Conservation (phyloP, 2,113 vertebrate species). For the Bettongia penicillata region DNA sequence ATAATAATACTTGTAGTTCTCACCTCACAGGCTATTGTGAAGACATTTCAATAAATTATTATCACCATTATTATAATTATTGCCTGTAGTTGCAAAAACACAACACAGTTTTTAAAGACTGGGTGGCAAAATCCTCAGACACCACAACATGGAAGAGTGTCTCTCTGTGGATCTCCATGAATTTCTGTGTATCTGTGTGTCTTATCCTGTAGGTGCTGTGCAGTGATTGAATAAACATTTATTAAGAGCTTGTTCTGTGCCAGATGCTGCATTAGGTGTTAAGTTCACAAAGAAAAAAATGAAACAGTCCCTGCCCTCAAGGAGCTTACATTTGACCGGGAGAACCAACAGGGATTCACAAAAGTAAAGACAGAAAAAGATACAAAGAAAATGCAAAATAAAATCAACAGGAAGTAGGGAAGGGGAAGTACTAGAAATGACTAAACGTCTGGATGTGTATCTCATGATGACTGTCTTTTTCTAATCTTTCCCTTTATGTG, state of each 20-base stretch:
- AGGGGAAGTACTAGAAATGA: not conserved
- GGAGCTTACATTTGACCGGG: fast-evolving
- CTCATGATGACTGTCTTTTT: not conserved
- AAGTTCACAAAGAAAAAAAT: not conserved
- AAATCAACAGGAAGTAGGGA: not conserved
- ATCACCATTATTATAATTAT: not conserved
- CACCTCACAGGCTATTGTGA: not conserved
- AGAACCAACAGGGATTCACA: fast-evolving
- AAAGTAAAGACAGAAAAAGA: not conserved
- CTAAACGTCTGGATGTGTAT: not conserved
- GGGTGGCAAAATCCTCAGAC: not conserved
- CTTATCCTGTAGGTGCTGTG: not conserved
- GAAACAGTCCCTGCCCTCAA: not conserved
- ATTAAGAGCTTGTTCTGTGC: not conserved
- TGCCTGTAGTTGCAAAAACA: not conserved
- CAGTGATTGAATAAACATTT: not conserved
- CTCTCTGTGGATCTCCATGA: not conserved
- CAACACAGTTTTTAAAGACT: not conserved
- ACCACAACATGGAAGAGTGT: not conserved
- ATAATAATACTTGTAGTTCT: not conserved
- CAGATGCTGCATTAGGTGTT: not conserved
- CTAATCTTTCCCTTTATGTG: not conserved
- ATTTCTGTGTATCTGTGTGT: not conserved
- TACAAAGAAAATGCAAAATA: not conserved
- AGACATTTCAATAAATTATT: not conserved